Conservation (phyloP, 2,888 invertebrate species). For the Phrixothrix hirtus region DNA sequence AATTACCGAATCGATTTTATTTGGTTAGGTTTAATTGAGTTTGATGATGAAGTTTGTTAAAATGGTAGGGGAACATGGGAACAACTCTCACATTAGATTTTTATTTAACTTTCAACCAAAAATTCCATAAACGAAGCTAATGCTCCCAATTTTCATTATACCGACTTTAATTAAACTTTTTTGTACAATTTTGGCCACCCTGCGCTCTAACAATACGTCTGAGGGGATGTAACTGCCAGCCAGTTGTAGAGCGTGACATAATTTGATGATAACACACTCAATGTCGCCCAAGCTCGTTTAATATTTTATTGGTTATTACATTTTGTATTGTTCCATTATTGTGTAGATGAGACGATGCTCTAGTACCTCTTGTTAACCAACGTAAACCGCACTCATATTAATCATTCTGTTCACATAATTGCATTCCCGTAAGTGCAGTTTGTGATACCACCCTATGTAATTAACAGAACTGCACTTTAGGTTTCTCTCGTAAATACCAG, state of each 20-base stretch:
- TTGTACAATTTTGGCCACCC: no score
- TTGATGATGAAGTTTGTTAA: constrained; percentile 5
- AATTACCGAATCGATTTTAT: constrained; percentile 48
- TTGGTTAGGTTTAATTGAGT: constrained; percentile 30
- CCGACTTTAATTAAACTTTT: constrained; percentile 33
- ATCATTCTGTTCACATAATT: constrained; percentile 51
- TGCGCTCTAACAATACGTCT: constrained; percentile 1
- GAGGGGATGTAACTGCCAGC: constrained; percentile 6
- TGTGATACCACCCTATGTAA: constrained; percentile 48
- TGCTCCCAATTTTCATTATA: constrained; percentile 5
- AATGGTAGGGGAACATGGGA: neutral
- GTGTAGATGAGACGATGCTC: constrained; percentile 26
- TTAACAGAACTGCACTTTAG: constrained; percentile 50
- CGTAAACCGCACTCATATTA: constrained; percentile 48
- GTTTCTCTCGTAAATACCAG: constrained; percentile 39
- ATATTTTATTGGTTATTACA: constrained; percentile 42
- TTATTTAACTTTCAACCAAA: no score
- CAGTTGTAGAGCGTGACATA: constrained; percentile 17
- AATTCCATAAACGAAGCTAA: no score
- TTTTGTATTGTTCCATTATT: constrained; percentile 41
- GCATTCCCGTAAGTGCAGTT: constrained; percentile 51
- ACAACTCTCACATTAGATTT: neutral
- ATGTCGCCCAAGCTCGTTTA: constrained; percentile 32
- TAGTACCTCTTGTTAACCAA: constrained; percentile 35
- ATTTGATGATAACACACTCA: constrained; percentile 26